Evolutionary conservation across 2,797 vertebrate genomes (phyloP), one percentile per base, ranked within the genome.

Genomic region (Parambassis ranga): DNA sequence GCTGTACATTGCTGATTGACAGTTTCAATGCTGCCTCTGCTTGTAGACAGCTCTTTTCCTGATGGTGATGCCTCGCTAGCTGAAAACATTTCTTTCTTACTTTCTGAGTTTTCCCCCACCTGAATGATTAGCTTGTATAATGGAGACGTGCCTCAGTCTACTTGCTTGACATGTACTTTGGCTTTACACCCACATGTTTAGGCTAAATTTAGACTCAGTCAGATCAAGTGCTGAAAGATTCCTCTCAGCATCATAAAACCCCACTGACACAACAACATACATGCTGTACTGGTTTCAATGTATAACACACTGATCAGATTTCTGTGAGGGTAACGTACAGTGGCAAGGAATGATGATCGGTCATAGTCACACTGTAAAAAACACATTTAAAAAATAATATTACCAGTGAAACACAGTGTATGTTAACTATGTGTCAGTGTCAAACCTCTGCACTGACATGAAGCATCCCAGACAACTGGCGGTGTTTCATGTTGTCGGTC

Each of bases 141-240:
- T 57, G 7, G 44, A 63, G 23, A 74, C 43, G 58, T 14, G 48
- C 46, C 33, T 65, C 32, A 13, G 32, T 64, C 26, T 69, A 4
- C 13, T 47, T 20, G 47, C 15, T 23, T 37, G 46, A 51, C 37
- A 48, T 71, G 57, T 14, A 22, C 44, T 48, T 42, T 15, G 64
- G 39, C 36, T 52, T 59, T 46, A 52, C 64, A 7, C 50, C 30
- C 75, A 71, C 41, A 37, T 64, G 49, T 43, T 19, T 2, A 1
- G 18, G 49, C 73, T 81, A 82, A 75, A 79, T 2, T 76, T 81
- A 88, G 76, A 73, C 71, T 10, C 41, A n/a, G 50, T 59, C 49
- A 55, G 30, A 53, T 16, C 0, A 9, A 27, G 36, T 35, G 46
- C 48, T 71, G 47, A 75, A 61, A 82, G 65, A 69, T 75, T 68